Conservation (phyloP, 2,797 vertebrate genomes). For the Perodicticus potto region DNA sequence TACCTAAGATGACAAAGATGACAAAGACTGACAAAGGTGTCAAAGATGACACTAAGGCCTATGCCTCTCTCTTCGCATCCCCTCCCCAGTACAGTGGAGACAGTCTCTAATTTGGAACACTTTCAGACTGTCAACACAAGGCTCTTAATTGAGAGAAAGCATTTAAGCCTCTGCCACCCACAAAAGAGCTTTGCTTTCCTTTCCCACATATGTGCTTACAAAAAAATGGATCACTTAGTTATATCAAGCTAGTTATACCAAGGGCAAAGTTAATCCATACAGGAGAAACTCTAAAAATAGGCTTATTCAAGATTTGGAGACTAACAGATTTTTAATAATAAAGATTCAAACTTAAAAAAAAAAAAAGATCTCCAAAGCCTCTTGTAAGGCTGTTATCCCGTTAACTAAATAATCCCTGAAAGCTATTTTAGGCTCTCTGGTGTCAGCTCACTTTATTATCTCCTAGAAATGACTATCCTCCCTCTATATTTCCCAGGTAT, state of each 20-base stretch:
- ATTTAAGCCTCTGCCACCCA: not conserved
- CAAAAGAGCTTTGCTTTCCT: not conserved
- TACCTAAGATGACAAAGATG: constrained; percentile 3
- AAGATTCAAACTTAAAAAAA: constrained; percentile 63
- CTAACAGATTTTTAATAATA: constrained; percentile 42
- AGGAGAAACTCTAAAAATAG: constrained; percentile 25
- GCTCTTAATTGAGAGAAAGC: not conserved
- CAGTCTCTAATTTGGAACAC: not conserved
- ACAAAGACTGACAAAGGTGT: too few species aligned
- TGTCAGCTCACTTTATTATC: constrained; percentile 9
- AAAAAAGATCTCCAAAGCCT: constrained; percentile 28
- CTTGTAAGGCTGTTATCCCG: not conserved
- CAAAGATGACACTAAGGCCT: not conserved
- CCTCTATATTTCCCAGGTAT: constrained; percentile 21
- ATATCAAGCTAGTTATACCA: not conserved
- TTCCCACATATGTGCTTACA: not conserved
- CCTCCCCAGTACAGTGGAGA: not conserved
- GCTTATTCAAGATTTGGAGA: constrained; percentile 7
- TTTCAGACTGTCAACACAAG: not conserved
- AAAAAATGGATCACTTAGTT: not conserved
- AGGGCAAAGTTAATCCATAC: constrained; percentile 39
- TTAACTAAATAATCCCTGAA: constrained; percentile 1
- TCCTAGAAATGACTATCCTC: constrained; percentile 43
- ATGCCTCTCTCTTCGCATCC: not conserved
- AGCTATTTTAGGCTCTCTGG: constrained; percentile 24